Evolutionary conservation across 2,797 vertebrate genomes (phyloP).

Genomic region (Sebastes variabilis): DNA sequence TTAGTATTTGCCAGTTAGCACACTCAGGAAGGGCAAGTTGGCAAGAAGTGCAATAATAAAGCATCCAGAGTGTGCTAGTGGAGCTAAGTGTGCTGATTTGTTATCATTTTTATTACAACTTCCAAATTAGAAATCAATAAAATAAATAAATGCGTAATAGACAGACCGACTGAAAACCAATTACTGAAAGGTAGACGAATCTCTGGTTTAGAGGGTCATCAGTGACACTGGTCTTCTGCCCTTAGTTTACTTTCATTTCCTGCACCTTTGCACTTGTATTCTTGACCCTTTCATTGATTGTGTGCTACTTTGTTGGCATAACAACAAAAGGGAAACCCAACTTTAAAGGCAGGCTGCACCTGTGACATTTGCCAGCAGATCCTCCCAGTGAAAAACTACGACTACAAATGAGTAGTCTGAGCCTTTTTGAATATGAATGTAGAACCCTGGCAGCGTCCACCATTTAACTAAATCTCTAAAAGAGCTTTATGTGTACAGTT

Average conservation of each 20-base stretch:
- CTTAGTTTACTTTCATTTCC: constrained; percentile 15
- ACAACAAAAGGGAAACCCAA: background rate
- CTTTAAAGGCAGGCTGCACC: constrained; percentile 19
- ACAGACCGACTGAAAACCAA: background rate
- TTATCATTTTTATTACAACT: background rate
- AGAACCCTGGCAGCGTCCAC: background rate
- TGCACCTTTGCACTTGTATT: background rate
- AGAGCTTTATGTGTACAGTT: background rate
- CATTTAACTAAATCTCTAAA: background rate
- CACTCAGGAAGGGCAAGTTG: background rate
- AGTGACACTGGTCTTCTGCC: background rate
- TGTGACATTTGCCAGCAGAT: constrained; percentile 41
- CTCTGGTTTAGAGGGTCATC: background rate
- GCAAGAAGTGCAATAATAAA: background rate
- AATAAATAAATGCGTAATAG: background rate
- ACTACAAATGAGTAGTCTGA: constrained; percentile 6
- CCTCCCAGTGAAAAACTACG: constrained; percentile 9
- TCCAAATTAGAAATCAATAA: background rate
- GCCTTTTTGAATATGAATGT: constrained; percentile 37
- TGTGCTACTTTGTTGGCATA: background rate
- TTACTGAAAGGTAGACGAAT: background rate
- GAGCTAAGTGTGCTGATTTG: background rate
- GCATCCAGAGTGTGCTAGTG: background rate
- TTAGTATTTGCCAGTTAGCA: background rate
- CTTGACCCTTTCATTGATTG: background rate